These are phyloP conservation scores for Neodiprion virginianus DNA, from an alignment of 1,140 invertebrate species.

Conservation along the genomic window DNA sequence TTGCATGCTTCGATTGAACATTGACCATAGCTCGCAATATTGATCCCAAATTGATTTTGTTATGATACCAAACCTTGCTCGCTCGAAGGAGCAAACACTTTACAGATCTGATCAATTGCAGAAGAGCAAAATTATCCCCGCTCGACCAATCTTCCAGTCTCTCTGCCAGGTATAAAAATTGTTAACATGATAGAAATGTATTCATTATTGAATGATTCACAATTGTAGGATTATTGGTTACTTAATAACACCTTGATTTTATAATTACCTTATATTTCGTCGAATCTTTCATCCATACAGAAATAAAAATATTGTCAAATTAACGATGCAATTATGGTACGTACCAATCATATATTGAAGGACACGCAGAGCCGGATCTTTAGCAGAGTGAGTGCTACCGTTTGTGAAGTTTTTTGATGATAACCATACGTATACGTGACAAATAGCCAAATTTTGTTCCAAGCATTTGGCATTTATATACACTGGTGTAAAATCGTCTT, in stretches of 20 bases:
- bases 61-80: slow-evolving; percentile 47
- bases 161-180: slow-evolving; percentile 29
- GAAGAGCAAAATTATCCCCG: slow-evolving; percentile 30
- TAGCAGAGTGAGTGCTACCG: slow-evolving; percentile 32
- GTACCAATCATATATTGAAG: slow-evolving; percentile 33
- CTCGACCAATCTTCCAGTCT: slow-evolving; percentile 42
- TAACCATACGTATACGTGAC: slow-evolving; percentile 52
- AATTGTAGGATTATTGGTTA: background rate
- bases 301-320: background rate
- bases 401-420: slow-evolving; percentile 36
- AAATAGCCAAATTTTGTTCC: slow-evolving; percentile 48
- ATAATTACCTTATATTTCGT: slow-evolving; percentile 11
- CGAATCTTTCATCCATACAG: slow-evolving; percentile 20
- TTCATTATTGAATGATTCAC: slow-evolving; percentile 2
- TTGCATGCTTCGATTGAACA: slow-evolving; percentile 35
- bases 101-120: slow-evolving; percentile 49
- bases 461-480: slow-evolving; percentile 36
- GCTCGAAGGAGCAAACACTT: slow-evolving; percentile 54
- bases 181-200: slow-evolving; percentile 19
- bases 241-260: background rate
- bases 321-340: background rate
- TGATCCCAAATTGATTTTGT: slow-evolving; percentile 36
- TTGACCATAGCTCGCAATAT: slow-evolving; percentile 39
- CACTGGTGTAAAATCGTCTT: slow-evolving; percentile 35
- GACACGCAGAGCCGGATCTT: slow-evolving; percentile 30